Percentiles rank a stretch among this genome's conserved stretches.
Conservation (phyloP, 2,113 vertebrate species). For the Craseonycteris thonglongyai region DNA sequence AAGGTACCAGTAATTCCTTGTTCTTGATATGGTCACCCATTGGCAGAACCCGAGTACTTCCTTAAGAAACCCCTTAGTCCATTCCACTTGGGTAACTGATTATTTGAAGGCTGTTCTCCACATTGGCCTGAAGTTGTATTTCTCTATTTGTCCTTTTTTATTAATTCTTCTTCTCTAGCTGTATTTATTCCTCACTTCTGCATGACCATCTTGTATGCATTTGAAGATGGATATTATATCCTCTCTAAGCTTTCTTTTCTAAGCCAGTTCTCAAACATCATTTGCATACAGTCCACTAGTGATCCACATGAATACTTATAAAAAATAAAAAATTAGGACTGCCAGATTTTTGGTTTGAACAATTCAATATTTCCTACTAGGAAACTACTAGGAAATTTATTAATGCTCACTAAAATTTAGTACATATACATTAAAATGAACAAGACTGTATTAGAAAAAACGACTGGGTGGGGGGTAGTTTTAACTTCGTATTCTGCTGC, state of each 20-base stretch:
- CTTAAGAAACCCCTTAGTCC: not conserved
- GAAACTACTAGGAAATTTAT: not conserved
- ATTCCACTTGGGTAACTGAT: not conserved
- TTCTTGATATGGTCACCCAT: not conserved
- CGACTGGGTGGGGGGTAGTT: not conserved
- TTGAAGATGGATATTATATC: not conserved
- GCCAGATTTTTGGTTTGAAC: not conserved
- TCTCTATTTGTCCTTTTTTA: not conserved
- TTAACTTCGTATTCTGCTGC: not conserved
- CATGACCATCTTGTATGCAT: not conserved
- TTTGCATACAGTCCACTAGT: not conserved
- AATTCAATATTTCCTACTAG: not conserved
- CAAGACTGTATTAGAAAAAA: not conserved
- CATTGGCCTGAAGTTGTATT: not conserved
- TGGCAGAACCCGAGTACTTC: not conserved
- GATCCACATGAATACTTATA: not conserved
- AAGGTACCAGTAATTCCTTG: not conserved
- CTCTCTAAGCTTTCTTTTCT: not conserved
- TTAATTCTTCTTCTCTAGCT: not conserved
- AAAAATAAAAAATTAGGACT: not conserved
- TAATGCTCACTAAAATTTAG: not conserved
- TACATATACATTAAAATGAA: not conserved
- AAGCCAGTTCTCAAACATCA: not conserved
- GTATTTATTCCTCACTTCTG: not conserved
- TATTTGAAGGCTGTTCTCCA: not conserved